phyloP scores from a whole-genome alignment of 92 coral and sea anemone genomes.

The Palythoa grandiflora region DNA sequence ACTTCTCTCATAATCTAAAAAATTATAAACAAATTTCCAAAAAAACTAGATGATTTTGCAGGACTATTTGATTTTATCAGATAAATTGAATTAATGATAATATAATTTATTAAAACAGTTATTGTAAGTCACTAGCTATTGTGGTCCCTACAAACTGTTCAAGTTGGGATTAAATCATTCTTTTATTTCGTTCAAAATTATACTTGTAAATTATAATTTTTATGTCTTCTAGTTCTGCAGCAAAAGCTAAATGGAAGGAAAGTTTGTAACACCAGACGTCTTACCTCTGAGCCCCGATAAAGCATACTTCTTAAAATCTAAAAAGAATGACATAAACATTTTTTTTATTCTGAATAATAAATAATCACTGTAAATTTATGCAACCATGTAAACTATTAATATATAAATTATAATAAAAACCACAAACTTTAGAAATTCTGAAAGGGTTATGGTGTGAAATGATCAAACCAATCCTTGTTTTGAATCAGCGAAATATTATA shows the following conservation, averaged over 20 bases:
- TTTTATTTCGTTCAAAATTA: no score
- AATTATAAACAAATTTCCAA: not conserved
- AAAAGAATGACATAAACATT: not conserved
- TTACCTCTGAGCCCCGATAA: constrained; percentile 98
- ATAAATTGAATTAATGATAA: not conserved
- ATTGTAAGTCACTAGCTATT: not conserved
- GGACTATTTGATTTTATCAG: no score
- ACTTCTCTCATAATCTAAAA: constrained; percentile 96
- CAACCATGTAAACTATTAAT: not conserved
- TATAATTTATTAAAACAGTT: not conserved
- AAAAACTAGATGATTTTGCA: not conserved
- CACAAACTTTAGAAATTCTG: no score
- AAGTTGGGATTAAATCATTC: no score
- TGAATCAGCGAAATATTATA: not conserved
- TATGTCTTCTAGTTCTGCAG: no score
- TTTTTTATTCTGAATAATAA: not conserved
- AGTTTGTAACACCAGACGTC: not conserved
- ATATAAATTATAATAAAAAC: no score
- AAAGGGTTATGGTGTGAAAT: no score
- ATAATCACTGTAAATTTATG: not conserved
- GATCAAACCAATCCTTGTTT: not conserved
- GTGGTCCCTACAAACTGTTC: no score
- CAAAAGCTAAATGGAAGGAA: not conserved
- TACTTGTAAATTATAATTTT: no score
- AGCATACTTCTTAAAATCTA: constrained; percentile 98